Percentiles rank a stretch among this genome's conserved stretches.
These are phyloP conservation scores for Nysson spinosus DNA, from an alignment of 2,888 invertebrate species.

Conservation along the genomic window DNA sequence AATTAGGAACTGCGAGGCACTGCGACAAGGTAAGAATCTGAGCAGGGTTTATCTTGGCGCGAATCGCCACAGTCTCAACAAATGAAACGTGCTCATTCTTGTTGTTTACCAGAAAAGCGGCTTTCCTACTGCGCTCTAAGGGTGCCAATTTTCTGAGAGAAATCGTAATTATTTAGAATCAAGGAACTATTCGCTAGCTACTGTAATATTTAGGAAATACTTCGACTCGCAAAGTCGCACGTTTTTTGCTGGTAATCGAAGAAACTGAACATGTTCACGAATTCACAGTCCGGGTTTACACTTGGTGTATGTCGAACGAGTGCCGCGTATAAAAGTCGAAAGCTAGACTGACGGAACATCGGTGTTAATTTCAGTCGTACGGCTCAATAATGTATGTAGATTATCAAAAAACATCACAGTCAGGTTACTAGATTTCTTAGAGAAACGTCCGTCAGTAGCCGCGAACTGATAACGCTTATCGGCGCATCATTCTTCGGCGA, in stretches of 20 bases:
- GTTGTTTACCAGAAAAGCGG: no score
- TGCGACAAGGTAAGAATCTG: slow-evolving; percentile 49
- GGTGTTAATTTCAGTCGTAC: slow-evolving; percentile 48
- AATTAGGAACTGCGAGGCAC: slow-evolving; percentile 72
- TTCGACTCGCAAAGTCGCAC: no score
- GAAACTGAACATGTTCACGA: no score
- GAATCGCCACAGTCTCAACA: slow-evolving; percentile 44
- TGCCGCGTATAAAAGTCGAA: slow-evolving; percentile 25
- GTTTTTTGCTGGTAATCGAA: no score
- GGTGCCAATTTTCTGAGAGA: no score
- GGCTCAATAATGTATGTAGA: slow-evolving; percentile 60
- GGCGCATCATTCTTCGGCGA: no score
- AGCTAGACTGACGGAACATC: slow-evolving; percentile 34
- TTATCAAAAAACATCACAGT: slow-evolving; percentile 73
- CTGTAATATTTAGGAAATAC: no score
- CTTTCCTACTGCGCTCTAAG: no score
- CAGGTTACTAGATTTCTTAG: slow-evolving; percentile 62
- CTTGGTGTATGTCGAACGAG: slow-evolving; percentile 16
- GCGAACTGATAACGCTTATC: background rate
- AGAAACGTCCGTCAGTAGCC: slow-evolving; percentile 38
- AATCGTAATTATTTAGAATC: no score
- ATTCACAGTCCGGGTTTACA: no score
- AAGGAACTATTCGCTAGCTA: no score
- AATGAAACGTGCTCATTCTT: slow-evolving; percentile 38
- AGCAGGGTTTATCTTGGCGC: slow-evolving; percentile 45